Percentiles rank a stretch among this genome's conserved stretches.
These are phyloP conservation scores for Alectoris magna DNA, from an alignment of 2,797 vertebrate species.

Conservation along the genomic window DNA sequence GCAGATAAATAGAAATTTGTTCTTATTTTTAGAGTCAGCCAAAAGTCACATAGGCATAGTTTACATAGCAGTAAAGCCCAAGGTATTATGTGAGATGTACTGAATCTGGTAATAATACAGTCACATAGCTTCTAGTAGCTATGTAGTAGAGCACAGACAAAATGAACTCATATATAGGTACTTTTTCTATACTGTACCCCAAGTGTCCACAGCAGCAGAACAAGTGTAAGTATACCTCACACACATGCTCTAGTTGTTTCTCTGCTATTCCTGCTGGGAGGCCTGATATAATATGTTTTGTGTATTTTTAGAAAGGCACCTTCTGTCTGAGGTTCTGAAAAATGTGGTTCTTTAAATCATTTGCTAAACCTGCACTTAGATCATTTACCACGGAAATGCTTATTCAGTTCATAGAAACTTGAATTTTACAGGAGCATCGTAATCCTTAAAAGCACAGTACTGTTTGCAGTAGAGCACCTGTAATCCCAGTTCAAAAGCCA, in stretches of 20 bases:
- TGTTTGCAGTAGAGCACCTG: not conserved
- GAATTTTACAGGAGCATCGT: not conserved
- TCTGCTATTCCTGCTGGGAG: not conserved
- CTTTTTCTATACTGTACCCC: not conserved
- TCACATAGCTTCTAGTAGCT: not conserved
- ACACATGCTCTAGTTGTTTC: not conserved
- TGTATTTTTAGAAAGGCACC: not conserved
- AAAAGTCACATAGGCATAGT: not conserved
- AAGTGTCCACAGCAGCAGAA: not conserved
- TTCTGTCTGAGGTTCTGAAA: not conserved
- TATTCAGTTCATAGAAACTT: not conserved
- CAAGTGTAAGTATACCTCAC: accelerated
- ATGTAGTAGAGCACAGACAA: not conserved
- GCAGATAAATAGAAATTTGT: not conserved
- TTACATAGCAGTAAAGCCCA: not conserved
- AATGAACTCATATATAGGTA: not conserved
- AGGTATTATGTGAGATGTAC: not conserved
- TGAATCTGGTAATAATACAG: not conserved
- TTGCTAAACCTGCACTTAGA: not conserved
- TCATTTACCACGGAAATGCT: not conserved
- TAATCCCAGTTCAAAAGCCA: not conserved
- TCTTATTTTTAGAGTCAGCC: not conserved
- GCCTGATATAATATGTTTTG: not conserved
- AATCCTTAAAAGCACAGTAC: not conserved
- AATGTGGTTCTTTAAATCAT: not conserved